Evolutionary conservation across 2,113 vertebrate genomes (phyloP).

Genomic region (Talpa occidentalis): DNA sequence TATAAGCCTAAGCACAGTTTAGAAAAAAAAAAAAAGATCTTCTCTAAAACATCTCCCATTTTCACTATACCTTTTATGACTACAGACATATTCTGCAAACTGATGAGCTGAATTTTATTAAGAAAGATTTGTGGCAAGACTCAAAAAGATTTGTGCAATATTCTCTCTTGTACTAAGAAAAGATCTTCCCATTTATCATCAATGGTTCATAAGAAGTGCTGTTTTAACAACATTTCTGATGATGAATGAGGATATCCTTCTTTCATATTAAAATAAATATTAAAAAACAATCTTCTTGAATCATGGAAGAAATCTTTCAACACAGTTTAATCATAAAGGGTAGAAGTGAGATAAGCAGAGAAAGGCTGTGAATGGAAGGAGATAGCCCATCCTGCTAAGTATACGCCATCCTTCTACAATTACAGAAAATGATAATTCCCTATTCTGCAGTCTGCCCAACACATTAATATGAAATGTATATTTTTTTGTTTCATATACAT

Average conservation of each 20-base stretch:
- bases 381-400: neutral
- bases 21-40: neutral
- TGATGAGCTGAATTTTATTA: conserved; percentile 70
- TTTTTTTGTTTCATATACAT: neutral
- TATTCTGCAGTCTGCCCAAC: neutral
- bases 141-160: conserved; percentile 74
- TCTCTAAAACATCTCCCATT: neutral
- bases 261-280: conserved; percentile 82
- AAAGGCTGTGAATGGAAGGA: neutral
- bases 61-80: conserved; percentile 26
- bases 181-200: conserved; percentile 77
- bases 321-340: conserved; percentile 63
- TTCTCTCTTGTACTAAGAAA: conserved; percentile 68
- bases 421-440: neutral
- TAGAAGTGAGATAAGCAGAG: neutral
- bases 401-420: neutral
- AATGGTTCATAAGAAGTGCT: conserved; percentile 68
- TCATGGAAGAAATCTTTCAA: conserved; percentile 69
- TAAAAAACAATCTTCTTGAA: conserved; percentile 76
- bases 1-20: neutral
- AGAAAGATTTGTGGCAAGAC: conserved; percentile 69
- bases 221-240: conserved; percentile 76
- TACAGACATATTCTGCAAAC: conserved; percentile 49
- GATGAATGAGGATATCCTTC: conserved; percentile 74
- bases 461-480: neutral